Conservation (phyloP, 2,888 invertebrate genomes). For the Octodonta nipae region DNA sequence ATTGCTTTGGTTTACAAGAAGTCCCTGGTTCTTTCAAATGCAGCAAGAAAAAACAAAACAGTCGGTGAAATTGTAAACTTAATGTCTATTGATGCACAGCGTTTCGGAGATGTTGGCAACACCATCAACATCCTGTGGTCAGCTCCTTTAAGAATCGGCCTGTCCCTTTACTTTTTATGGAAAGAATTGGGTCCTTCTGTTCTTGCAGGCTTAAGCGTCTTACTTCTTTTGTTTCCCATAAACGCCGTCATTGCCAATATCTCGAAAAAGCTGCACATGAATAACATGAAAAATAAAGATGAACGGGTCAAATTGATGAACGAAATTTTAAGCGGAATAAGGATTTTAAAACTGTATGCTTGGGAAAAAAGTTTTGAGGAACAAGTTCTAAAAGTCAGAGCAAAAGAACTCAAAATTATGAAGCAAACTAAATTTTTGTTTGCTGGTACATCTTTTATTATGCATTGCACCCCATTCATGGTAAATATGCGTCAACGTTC, state of each 20-base stretch:
- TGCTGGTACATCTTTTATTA: constrained; percentile 44
- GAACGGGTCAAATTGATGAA: constrained; percentile 44
- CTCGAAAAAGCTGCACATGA: constrained; percentile 35
- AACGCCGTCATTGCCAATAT: constrained; percentile 35
- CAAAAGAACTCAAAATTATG: constrained; percentile 43
- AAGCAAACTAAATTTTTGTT: constrained; percentile 42
- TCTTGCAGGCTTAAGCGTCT: constrained; percentile 42
- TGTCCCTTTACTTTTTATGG: constrained; percentile 42
- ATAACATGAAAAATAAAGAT: constrained; percentile 43
- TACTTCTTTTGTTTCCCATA: constrained; percentile 42
- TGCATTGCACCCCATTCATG: constrained; percentile 49
- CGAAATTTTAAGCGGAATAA: constrained; percentile 44
- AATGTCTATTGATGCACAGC: constrained; percentile 37
- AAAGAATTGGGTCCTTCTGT: constrained; percentile 42
- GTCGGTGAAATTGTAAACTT: constrained; percentile 40
- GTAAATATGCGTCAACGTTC: too few relatives aligned
- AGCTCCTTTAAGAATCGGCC: constrained; percentile 40
- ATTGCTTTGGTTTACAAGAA: constrained; percentile 44
- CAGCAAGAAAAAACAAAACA: constrained; percentile 33
- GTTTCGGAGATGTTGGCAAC: constrained; percentile 34
- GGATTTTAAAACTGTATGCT: constrained; percentile 46
- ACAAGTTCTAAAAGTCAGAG: constrained; percentile 42
- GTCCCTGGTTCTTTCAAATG: constrained; percentile 31
- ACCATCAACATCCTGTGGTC: constrained; percentile 40
- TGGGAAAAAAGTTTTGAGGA: constrained; percentile 48